A percentile compares a stretch with the other conserved stretches of the same genome.
Evolutionary conservation across 2,113 vertebrate species (phyloP).

Genomic region (Ailuropoda melanoleuca): DNA sequence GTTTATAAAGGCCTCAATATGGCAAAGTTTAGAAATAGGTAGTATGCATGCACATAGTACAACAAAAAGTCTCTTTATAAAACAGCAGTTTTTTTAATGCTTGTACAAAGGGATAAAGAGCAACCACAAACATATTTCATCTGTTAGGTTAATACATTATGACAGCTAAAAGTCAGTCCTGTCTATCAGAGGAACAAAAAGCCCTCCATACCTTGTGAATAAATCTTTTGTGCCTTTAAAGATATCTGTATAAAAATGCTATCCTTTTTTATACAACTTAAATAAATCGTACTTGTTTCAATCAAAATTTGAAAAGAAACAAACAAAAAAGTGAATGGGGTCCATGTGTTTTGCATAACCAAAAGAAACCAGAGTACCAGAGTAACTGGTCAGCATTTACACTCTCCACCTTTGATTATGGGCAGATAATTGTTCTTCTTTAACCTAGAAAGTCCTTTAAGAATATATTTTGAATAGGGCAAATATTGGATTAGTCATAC

Average conservation of each 20-base stretch:
- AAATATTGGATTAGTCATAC: background rate
- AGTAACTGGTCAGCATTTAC: conserved; percentile 74
- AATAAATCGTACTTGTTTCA: conserved; percentile 80
- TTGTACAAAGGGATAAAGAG: conserved; percentile 90
- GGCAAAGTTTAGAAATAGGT: conserved; percentile 92
- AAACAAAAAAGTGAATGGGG: conserved; percentile 64
- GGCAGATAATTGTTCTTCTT: conserved; percentile 38
- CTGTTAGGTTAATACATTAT: conserved; percentile 88
- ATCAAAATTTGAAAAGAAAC: conserved; percentile 73
- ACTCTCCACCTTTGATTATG: conserved; percentile 69
- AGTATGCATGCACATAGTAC: conserved; percentile 92
- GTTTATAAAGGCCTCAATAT: conserved; percentile 90
- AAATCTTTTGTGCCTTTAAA: conserved; percentile 89
- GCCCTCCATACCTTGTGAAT: conserved; percentile 82
- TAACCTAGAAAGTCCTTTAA: conserved; percentile 34
- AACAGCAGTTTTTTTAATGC: conserved; percentile 89
- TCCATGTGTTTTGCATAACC: conserved; percentile 69
- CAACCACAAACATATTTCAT: conserved; percentile 90
- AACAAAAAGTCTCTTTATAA: conserved; percentile 89
- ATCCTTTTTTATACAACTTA: conserved; percentile 84
- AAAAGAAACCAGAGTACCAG: conserved; percentile 75
- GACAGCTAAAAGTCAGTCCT: conserved; percentile 88
- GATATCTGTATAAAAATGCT: conserved; percentile 87
- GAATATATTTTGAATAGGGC: conserved; percentile 46
- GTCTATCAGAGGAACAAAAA: conserved; percentile 85